A percentile compares a stretch with the other conserved stretches of the same genome.
These are phyloP conservation scores for Gallirallus australis DNA, from an alignment of 2,797 vertebrate genomes.

Conservation along the genomic window DNA sequence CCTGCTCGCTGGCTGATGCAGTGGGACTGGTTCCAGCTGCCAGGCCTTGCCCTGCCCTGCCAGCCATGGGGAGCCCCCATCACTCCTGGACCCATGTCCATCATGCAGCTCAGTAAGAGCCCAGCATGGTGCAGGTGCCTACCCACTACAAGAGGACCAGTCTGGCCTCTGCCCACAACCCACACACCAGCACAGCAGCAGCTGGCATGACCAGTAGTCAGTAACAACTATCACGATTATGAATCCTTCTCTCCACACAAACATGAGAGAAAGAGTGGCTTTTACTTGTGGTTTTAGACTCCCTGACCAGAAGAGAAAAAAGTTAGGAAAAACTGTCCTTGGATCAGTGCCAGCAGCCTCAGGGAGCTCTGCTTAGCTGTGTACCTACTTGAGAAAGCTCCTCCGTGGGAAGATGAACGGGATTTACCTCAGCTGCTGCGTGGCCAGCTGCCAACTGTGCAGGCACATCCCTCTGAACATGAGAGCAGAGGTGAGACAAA, in stretches of 20 bases:
- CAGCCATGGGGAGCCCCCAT: fast-evolving
- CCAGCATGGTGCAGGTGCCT: background rate
- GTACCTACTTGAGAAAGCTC: background rate
- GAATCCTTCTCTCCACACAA: background rate
- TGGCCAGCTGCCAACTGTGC: background rate
- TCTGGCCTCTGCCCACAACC: background rate
- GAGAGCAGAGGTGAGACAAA: background rate
- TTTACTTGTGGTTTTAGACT: background rate
- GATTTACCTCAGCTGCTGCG: background rate
- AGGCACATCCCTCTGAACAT: background rate
- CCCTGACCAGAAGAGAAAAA: background rate
- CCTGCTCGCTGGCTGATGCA: no score
- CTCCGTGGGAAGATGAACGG: background rate
- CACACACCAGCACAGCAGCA: background rate
- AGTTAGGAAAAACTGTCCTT: background rate
- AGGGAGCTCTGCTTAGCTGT: background rate
- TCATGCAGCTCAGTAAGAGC: background rate
- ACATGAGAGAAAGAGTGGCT: background rate
- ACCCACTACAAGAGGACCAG: fast-evolving
- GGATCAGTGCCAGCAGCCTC: background rate
- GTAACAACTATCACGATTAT: fast-evolving
- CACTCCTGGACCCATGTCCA: fast-evolving
- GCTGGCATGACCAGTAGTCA: fast-evolving
- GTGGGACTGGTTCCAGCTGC: background rate
- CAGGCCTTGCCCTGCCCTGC: no score